Evolutionary conservation across 2,797 vertebrate species (phyloP).

Genomic region (Oophaga sylvatica): DNA sequence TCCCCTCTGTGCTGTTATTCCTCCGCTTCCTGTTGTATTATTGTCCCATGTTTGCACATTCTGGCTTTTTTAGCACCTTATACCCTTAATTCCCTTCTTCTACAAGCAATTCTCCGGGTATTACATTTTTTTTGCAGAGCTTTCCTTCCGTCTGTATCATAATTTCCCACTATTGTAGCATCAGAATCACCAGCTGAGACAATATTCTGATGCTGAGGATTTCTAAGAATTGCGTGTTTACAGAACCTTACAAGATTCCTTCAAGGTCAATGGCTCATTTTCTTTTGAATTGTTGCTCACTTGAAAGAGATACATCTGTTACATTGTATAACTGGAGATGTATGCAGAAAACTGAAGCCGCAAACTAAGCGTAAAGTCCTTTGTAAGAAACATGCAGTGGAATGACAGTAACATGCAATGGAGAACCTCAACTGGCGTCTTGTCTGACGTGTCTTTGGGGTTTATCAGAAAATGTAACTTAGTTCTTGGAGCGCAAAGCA

Average conservation of each 20-base stretch:
- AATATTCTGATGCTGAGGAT: conserved; percentile 23
- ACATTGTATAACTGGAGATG: conserved; percentile 9
- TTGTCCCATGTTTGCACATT: neutral
- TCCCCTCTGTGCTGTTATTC: conserved; percentile 4
- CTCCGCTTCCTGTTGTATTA: neutral
- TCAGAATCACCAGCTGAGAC: conserved; percentile 25
- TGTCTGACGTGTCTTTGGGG: neutral
- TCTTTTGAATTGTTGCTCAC: conserved; percentile 17
- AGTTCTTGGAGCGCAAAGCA: too few species aligned
- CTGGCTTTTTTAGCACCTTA: conserved; percentile 2
- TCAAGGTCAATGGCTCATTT: conserved; percentile 42
- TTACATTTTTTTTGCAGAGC: neutral
- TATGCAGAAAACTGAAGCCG: neutral
- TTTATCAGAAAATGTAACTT: neutral
- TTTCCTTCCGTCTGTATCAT: conserved; percentile 8
- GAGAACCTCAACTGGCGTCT: neutral
- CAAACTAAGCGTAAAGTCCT: neutral
- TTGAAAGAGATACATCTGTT: conserved; percentile 24
- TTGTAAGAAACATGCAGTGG: neutral
- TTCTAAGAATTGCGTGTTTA: conserved; percentile 29
- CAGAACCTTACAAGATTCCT: conserved; percentile 15
- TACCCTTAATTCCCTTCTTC: neutral
- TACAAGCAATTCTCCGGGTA: neutral
- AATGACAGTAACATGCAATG: neutral
- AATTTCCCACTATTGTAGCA: conserved; percentile 11